Base-by-base conservation (phyloP, 1,140 invertebrate species). In the Paraescarpia echinospica region DNA sequence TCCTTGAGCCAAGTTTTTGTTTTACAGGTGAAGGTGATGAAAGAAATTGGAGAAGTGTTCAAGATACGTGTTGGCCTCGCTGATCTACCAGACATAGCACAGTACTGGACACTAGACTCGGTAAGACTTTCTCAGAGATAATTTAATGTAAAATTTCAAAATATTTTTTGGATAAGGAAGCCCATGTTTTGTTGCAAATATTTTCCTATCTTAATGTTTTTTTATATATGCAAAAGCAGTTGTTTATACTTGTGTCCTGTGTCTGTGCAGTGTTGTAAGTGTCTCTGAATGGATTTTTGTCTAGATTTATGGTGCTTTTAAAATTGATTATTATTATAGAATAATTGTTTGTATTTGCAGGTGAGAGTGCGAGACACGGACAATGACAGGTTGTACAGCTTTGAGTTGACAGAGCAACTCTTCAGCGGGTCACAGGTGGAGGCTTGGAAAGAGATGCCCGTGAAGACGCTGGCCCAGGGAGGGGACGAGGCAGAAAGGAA, bases 21-120 rank as follows among this genome's bases (percentile, higher is more conserved):
- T 77, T 90, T 90, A 34, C 90, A 90, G 90, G 90, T 90, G 90
- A 90, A 90, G 18, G 35, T 41, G n/a, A 34, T 18, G 34, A 34
- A 92, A 31, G 35, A 92, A 12, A 48, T 92, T 35, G 91, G 91
- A 48, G 35, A 92, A 51, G 51, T 92, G 34, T 92, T 41, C 91
- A 92, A 92, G 48, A 59, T 92, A 9, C 91, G 91, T 51, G 91
- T 92, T 35, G 91, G 91, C 22, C 59, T 77, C 4, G 59, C 59
- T 8, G 59, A 77, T 5, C 59, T 22, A 18, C 59, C 59, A 77
- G 59, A 77, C 27, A 31, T 27, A 77, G 59, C 59, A 1, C 59
- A 77, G 22, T 77, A 77, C 27, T 77, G 59, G 59, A 77, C 59
- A 77, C 59, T 77, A 77, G 89, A 34, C 89, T 90, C 89, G 14